phyloP scores from a whole-genome alignment of 2,113 vertebrate genomes.

The Cynopterus brachyotis region DNA sequence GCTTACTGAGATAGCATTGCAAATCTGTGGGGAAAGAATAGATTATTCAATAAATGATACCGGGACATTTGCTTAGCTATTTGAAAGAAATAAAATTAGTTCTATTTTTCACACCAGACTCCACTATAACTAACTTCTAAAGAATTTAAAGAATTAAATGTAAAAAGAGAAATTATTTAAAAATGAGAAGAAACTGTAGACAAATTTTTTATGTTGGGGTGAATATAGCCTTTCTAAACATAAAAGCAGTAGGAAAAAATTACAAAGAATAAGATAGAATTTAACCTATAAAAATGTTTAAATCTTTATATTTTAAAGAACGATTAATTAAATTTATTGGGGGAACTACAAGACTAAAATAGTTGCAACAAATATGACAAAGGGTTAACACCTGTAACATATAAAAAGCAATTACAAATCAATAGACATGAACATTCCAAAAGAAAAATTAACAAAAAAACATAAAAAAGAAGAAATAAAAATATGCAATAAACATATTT shows the following conservation, averaged over 20 bases:
- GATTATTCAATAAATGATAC: conserved; percentile 43
- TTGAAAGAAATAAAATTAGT: conserved; percentile 65
- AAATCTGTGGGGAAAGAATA: conserved; percentile 33
- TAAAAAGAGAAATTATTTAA: neutral
- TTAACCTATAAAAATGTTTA: neutral
- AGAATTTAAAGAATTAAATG: conserved; percentile 1
- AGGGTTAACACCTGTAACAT: neutral
- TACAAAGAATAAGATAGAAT: neutral
- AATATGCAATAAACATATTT: neutral
- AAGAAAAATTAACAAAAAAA: conserved; percentile 4
- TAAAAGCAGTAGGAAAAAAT: neutral
- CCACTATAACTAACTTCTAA: conserved; percentile 42
- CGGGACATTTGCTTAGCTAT: conserved; percentile 51
- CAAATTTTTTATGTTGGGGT: neutral
- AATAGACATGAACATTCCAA: conserved; percentile 11
- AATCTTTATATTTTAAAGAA: neutral
- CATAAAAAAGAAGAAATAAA: neutral
- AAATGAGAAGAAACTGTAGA: neutral
- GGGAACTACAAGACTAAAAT: neutral
- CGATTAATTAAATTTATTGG: neutral
- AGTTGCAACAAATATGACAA: neutral
- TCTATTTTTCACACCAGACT: conserved; percentile 49
- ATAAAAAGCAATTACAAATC: conserved; percentile 39
- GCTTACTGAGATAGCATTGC: conserved; percentile 26
- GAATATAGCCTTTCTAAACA: conserved; percentile 10